Evolutionary conservation across 2,113 vertebrate genomes (phyloP).

Genomic region (Daubentonia madagascariensis): DNA sequence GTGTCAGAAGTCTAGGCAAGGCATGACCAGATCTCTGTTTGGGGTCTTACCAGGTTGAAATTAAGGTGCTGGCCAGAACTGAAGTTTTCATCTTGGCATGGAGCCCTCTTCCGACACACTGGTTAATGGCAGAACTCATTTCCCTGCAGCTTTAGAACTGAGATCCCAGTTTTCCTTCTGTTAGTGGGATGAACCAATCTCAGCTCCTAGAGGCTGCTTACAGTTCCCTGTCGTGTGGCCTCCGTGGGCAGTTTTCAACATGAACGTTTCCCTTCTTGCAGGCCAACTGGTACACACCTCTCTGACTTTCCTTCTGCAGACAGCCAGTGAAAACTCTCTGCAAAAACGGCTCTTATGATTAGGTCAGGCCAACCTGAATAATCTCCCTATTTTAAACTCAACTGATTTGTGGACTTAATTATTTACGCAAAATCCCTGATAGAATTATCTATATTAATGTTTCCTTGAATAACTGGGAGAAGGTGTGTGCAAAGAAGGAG

Average conservation of each 20-base stretch:
- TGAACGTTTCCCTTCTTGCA: neutral
- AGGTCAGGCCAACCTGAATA: neutral
- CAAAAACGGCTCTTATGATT: neutral
- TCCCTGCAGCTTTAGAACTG: neutral
- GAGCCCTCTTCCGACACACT: neutral
- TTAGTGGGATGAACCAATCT: neutral
- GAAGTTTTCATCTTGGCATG: neutral
- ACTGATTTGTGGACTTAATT: neutral
- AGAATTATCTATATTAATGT: neutral
- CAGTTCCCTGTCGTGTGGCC: neutral
- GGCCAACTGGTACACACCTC: neutral
- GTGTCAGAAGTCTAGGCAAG: neutral
- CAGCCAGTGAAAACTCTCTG: neutral
- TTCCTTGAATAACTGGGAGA: neutral
- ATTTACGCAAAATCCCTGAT: neutral
- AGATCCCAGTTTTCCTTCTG: neutral
- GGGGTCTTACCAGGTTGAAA: neutral
- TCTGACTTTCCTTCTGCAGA: neutral
- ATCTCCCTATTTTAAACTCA: neutral
- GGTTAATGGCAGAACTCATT: neutral
- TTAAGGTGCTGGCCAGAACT: neutral
- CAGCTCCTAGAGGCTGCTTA: neutral
- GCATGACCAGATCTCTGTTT: neutral
- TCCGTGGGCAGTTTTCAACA: neutral
- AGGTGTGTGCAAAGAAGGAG: neutral